Evolutionary conservation across 1,140 invertebrate species (phyloP), one percentile per base, ranked within the genome.

Genomic region (Cydia fagiglandana): DNA sequence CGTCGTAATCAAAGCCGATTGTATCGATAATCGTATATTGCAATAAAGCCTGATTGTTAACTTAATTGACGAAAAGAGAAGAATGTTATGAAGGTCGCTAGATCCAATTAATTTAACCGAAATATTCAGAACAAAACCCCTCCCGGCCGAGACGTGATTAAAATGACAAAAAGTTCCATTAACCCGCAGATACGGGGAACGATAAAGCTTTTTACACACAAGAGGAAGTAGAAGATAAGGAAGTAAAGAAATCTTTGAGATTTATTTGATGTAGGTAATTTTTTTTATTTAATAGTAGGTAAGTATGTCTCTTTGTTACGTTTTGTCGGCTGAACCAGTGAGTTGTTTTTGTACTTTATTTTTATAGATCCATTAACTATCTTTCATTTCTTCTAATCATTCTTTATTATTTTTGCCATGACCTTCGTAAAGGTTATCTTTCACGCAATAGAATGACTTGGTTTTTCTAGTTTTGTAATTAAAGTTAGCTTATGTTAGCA

Each of bases 141-240:
- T 74, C 75, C 75, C 73, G 47, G 28, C 34, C 61, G 80, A 64
- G 73, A 82, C 86, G 88, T 89, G 88, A 89, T 87, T 88, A 85
- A 84, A 89, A 86, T 89, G 82, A 86, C 85, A 88, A 89, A 85
- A 83, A 81, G 75, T 80, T 82, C 77, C 80, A 87, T 87, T 88
- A 56, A 82, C 73, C 53, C 66, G 61, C 45, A 78, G 80, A 79
- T 78, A 80, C 47, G 61, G 64, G 9, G 41, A n/a, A 56, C n/a
- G 53, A n/a, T 53, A 56, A 56, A 56, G 53, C n/a, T 17, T 17
- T 17, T 56, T 56, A 56, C 53, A 56, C 53, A 56, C 53, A 7
- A 56, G 53, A 17, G 15, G 53, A 47, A 47, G 38, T 41, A 10
- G 45, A 47, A 15, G 45, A 15, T 15, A 15, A 56, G 53, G 50